Evolutionary conservation across 2,797 vertebrate species (phyloP).

Genomic region (Chromobotia macracanthus): DNA sequence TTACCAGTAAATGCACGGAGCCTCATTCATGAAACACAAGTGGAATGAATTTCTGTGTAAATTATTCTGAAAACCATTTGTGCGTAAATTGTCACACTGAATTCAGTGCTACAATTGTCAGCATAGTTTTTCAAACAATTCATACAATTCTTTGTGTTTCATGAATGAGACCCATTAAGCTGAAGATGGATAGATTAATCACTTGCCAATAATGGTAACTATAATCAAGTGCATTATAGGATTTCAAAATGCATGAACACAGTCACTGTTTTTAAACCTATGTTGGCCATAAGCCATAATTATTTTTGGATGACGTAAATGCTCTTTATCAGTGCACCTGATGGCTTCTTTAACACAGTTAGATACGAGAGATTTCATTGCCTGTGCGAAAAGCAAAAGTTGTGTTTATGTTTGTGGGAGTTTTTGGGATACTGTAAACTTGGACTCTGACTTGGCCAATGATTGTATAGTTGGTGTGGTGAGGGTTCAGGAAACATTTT

Average conservation of each 20-base stretch:
- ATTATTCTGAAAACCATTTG: slow-evolving; percentile 23
- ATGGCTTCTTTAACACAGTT: slow-evolving; percentile 5
- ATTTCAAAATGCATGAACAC: slow-evolving; percentile 21
- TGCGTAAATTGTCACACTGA: slow-evolving; percentile 29
- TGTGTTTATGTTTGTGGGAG: slow-evolving; percentile 48
- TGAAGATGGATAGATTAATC: slow-evolving; percentile 22
- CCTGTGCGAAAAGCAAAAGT: slow-evolving; percentile 29
- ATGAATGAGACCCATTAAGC: slow-evolving; percentile 12
- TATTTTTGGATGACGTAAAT: not conserved
- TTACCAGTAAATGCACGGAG: slow-evolving; percentile 47
- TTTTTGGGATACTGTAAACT: slow-evolving; percentile 55
- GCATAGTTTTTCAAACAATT: not conserved
- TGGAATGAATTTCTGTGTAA: slow-evolving; percentile 27
- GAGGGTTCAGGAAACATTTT: slow-evolving; percentile 58
- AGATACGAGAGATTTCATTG: slow-evolving; percentile 29
- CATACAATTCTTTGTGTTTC: slow-evolving; percentile 17
- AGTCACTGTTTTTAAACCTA: slow-evolving; percentile 3
- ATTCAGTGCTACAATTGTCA: slow-evolving; percentile 10
- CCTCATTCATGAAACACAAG: slow-evolving; percentile 28
- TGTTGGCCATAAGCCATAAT: slow-evolving; percentile 13
- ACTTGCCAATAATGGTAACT: no score
- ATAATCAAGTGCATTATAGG: slow-evolving; percentile 28
- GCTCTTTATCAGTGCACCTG: slow-evolving; percentile 28
- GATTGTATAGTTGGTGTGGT: slow-evolving; percentile 59
- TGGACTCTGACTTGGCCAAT: slow-evolving; percentile 47